Percentiles rank a stretch among this genome's conserved stretches.
phyloP scores from a whole-genome alignment of 2,797 vertebrate genomes.

The Arrhamphus sclerolepis region DNA sequence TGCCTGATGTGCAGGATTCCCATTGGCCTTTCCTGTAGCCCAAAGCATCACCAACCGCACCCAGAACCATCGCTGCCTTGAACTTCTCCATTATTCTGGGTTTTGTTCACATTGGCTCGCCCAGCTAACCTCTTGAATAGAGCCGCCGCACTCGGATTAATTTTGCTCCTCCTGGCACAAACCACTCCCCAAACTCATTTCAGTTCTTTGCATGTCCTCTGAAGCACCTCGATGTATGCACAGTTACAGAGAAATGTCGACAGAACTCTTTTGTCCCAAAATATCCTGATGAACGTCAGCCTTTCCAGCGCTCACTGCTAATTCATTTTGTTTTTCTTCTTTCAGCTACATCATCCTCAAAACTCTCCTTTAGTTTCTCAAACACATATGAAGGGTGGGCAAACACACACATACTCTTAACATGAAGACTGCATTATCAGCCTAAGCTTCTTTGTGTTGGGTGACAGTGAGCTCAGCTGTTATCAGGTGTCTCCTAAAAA shows the following conservation, averaged over 20 bases:
- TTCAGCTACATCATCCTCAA: conserved; percentile 6
- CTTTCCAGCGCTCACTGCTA: neutral
- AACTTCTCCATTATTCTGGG: conserved; percentile 89
- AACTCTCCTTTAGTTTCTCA: conserved; percentile 21
- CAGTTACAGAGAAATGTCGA: neutral
- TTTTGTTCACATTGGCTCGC: neutral
- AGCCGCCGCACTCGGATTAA: neutral
- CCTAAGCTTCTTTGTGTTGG: conserved; percentile 70
- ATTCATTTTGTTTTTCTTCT: neutral
- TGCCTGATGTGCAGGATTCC: conserved; percentile 83
- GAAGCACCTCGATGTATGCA: neutral
- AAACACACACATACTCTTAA: conserved; percentile 3
- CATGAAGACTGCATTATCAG: conserved; percentile 69
- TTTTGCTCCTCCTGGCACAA: too few relatives aligned
- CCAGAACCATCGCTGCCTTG: conserved; percentile 90
- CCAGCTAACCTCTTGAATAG: conserved; percentile 6
- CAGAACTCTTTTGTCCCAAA: neutral
- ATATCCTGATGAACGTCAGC: conserved; percentile 21
- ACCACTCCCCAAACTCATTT: too few relatives aligned
- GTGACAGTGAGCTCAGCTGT: conserved; percentile 41
- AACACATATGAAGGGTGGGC: conserved; percentile 11
- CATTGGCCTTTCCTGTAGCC: conserved; percentile 87
- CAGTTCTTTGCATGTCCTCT: conserved; percentile 3
- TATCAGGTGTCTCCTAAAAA: conserved; percentile 86
- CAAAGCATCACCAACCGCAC: conserved; percentile 88